Evolutionary conservation across 1,140 invertebrate species (phyloP).

Genomic region (Planococcus citri): DNA sequence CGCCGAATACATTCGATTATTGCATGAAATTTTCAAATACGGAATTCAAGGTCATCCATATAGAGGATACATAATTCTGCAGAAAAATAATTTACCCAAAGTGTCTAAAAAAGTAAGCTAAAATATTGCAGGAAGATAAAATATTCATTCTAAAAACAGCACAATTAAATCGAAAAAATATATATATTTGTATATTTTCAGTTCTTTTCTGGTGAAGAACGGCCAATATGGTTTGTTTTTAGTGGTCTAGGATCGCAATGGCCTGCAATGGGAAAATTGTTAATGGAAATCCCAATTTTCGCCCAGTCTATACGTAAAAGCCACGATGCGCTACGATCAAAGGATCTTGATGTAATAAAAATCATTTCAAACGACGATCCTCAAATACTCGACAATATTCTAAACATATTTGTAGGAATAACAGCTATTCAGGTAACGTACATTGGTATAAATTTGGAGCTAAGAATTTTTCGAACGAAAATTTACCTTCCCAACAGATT

Average conservation of each 20-base stretch:
- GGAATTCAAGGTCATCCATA: constrained; percentile 35
- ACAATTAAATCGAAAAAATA: too few species aligned
- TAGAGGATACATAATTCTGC: constrained; percentile 51
- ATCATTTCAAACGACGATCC: constrained; percentile 45
- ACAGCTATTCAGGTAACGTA: constrained; percentile 71
- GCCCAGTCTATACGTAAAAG: constrained; percentile 46
- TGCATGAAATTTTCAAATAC: background rate
- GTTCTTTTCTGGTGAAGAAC: too few species aligned
- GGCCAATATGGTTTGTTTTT: too few species aligned
- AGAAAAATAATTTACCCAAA: constrained; percentile 20
- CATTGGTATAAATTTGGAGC: too few species aligned
- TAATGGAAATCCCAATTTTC: constrained; percentile 53
- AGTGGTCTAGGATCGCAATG: constrained; percentile 53
- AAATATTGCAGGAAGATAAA: too few species aligned
- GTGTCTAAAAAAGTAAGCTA: background rate
- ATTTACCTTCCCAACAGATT: too few species aligned
- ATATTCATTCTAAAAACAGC: too few species aligned
- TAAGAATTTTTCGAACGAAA: too few species aligned
- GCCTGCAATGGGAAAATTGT: constrained; percentile 39
- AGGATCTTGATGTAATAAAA: constrained; percentile 46
- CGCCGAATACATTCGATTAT: constrained; percentile 34
- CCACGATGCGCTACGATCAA: constrained; percentile 40
- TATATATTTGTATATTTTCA: too few species aligned
- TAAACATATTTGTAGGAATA: constrained; percentile 56
- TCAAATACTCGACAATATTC: constrained; percentile 44